Percentiles rank a stretch among this genome's conserved stretches.
Evolutionary conservation across 2,797 vertebrate species (phyloP).

Genomic region (Poecilia picta): DNA sequence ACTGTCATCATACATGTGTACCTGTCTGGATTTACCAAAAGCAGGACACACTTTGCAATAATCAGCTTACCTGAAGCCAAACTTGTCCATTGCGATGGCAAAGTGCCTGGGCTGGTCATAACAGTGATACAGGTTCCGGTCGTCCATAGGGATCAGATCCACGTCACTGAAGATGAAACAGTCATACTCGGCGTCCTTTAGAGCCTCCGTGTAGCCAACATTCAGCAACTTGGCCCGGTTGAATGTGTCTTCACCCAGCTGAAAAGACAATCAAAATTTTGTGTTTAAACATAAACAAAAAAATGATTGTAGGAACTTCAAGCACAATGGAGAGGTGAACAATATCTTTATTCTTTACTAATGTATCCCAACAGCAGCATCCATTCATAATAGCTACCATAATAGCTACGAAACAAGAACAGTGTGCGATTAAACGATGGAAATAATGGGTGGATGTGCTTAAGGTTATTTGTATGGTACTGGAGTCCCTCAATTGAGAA

Average conservation of each 20-base stretch:
- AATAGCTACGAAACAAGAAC: neutral
- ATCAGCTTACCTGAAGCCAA: conserved; percentile 90
- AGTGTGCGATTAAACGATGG: neutral
- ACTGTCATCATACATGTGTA: neutral
- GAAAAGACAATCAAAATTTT: conserved; percentile 30
- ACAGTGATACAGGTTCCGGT: conserved; percentile 98
- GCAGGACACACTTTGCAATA: neutral
- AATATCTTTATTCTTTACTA: neutral
- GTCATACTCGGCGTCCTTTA: conserved; percentile 92
- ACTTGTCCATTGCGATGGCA: conserved; percentile 99
- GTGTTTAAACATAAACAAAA: neutral
- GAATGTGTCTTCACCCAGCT: conserved; percentile 96
- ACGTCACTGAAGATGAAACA: conserved; percentile 99
- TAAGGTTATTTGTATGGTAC: neutral
- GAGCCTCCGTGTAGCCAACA: conserved; percentile 92
- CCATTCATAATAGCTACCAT: neutral
- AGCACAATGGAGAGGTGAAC: neutral
- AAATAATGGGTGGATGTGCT: neutral
- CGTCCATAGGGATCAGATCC: conserved; percentile 98
- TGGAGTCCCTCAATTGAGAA: neutral
- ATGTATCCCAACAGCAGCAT: neutral
- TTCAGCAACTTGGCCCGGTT: conserved; percentile 97
- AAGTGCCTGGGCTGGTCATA: conserved; percentile 98
- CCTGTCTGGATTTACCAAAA: neutral
- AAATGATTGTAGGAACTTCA: neutral